Evolutionary conservation across 2,797 vertebrate genomes (phyloP).

Genomic region (Enteromius thamalakanensis): DNA sequence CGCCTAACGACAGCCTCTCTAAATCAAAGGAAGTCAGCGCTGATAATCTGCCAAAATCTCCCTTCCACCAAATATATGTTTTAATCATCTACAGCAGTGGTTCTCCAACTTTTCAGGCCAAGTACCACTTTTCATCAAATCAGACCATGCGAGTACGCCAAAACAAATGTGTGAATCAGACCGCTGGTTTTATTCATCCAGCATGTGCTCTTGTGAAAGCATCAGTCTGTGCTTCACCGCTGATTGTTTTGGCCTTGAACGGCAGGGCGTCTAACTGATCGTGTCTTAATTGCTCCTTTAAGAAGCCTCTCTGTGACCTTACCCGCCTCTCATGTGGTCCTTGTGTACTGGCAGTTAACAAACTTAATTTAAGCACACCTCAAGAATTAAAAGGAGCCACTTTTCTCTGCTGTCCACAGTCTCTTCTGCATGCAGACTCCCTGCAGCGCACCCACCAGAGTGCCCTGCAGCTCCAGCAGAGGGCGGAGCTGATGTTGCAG

Average conservation of each 20-base stretch:
- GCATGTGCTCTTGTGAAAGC: conserved; percentile 15
- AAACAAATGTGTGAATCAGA: neutral
- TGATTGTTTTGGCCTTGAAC: conserved; percentile 43
- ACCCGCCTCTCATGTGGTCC: neutral
- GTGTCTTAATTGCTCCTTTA: conserved; percentile 33
- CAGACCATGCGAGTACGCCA: neutral
- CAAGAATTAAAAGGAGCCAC: neutral
- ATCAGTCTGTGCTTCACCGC: neutral
- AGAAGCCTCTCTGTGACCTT: neutral
- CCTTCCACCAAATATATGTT: conserved; percentile 23
- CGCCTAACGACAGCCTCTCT: conserved; percentile 38
- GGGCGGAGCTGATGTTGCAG: conserved; percentile 90
- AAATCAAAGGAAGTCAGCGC: conserved; percentile 41
- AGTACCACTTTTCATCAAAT: conserved; percentile 21
- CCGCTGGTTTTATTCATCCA: neutral
- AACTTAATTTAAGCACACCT: conserved; percentile 15
- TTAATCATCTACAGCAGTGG: conserved; percentile 26
- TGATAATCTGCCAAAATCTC: conserved; percentile 41
- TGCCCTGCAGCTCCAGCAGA: conserved; percentile 97
- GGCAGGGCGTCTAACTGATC: conserved; percentile 29
- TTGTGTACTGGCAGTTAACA: neutral
- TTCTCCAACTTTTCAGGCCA: conserved; percentile 14
- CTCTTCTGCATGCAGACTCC: conserved; percentile 95
- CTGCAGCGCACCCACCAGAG: conserved; percentile 99
- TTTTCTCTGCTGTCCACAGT: conserved; percentile 71